Conservation (phyloP, 2,888 invertebrate genomes). For the Lasioglossum zephyrum region DNA sequence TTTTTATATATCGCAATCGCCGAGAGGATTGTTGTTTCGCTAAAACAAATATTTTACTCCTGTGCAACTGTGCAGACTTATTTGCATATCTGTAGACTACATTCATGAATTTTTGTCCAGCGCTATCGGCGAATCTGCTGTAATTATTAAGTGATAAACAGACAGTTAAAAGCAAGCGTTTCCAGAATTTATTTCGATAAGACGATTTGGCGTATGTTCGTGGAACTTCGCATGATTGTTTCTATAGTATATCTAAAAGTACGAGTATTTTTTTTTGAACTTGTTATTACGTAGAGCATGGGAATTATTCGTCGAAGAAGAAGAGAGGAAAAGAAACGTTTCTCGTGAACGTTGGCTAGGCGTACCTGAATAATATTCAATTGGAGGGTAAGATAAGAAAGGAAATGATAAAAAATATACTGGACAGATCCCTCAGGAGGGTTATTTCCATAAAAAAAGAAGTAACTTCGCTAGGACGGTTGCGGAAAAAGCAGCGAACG, state of each 20-base stretch:
- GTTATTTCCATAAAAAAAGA: neutral
- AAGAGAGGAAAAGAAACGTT: neutral
- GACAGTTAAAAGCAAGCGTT: neutral
- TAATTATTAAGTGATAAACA: neutral
- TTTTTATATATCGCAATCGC: no score
- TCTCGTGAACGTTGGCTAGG: neutral
- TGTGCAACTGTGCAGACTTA: neutral
- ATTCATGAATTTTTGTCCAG: neutral
- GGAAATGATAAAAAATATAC: no score
- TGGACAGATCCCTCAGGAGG: fast-evolving
- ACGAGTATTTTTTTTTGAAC: no score
- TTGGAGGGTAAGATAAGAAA: neutral
- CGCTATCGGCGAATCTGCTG: neutral
- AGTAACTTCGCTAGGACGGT: neutral
- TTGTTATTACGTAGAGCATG: neutral
- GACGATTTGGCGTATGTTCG: neutral
- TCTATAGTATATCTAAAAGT: neutral
- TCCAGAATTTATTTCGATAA: neutral
- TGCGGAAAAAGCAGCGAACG: neutral
- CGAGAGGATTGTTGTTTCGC: neutral
- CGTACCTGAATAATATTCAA: neutral
- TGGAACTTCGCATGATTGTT: neutral
- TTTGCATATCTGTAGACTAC: neutral
- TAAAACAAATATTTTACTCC: neutral
- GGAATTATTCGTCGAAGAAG: neutral